A percentile compares a stretch with the other conserved stretches of the same genome.
phyloP scores from a whole-genome alignment of 2,113 vertebrate species.

The Callorhinus ursinus region DNA sequence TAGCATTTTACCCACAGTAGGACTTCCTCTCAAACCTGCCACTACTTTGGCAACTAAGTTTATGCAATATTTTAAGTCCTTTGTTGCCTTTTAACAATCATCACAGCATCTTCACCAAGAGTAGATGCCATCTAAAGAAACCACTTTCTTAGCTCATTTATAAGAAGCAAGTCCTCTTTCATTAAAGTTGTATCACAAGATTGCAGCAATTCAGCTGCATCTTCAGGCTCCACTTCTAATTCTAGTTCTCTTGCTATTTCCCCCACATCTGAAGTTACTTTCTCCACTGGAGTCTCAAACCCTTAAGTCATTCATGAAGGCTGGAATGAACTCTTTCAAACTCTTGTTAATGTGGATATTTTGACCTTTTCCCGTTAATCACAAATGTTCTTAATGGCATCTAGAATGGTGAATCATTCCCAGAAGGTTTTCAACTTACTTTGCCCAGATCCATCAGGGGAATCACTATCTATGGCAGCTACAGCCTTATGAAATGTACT shows the following conservation, averaged over 20 bases:
- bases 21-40: not conserved
- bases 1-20: not conserved
- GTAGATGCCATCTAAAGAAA: not conserved
- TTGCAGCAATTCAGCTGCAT: not conserved
- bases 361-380: not conserved
- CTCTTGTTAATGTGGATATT: not conserved
- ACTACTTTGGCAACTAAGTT: not conserved
- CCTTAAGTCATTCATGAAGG: not conserved
- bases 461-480: not conserved
- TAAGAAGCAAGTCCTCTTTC: not conserved
- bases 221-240: not conserved
- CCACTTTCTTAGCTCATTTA: not conserved
- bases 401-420: not conserved
- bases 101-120: not conserved
- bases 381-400: not conserved
- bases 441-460: not conserved
- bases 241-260: not conserved
- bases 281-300: not conserved
- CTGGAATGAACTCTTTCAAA: not conserved
- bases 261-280: not conserved
- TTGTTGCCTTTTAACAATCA: not conserved
- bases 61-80: not conserved
- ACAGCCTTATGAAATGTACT: not conserved
- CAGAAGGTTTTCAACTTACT: not conserved
- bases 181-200: not conserved